Evolutionary conservation across 2,797 vertebrate species (phyloP), one percentile per base, ranked within the genome.

Genomic region (Oreortyx pictus): DNA sequence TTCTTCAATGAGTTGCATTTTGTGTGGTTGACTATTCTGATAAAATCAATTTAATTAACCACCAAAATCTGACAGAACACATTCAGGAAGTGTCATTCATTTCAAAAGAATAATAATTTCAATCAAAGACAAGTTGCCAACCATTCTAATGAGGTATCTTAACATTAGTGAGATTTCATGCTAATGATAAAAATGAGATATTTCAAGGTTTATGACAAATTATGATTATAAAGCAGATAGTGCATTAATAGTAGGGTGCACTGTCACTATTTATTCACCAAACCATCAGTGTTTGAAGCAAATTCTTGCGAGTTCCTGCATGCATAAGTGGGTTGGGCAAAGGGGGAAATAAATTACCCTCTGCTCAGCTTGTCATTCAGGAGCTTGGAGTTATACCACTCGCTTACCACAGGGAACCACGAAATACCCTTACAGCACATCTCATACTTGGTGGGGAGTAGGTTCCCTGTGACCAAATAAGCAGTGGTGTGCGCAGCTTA

Each of bases 41-140:
- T 96, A 96, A 97, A 97, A 97, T 94, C 88, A 95, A 95, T 94
- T 96, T 97, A 96, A 97, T 97, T 97, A 97, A 93, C 95, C 95
- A 95, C 94, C 94, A 96, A 67, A 95, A 95, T 96, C 80, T 97
- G 97, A 97, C 90, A 96, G 96, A 96, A 88, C 79, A 88, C 88
- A 95, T 96, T 97, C 95, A 96, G 95, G 68, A 39, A 76, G 77
- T 95, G 97, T 93, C 96, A 97, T 97, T 97, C 89, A 96, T 93
- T 96, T 97, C 68, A 94, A 92, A 94, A 93, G 95, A 97, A 94
- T 90, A 97, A 96, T 96, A 95, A 97, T 97, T 96, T 97, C 93
- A 96, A 91, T 97, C 95, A 97, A 96, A 96, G 94, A 96, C 88
- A 96, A 94, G 79, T 96, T 84, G 86, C 93, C 94, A 97, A 70